Percentiles rank a stretch among this genome's conserved stretches.
Conservation (phyloP, 2,113 vertebrate genomes). For the Syngnathus typhle region DNA sequence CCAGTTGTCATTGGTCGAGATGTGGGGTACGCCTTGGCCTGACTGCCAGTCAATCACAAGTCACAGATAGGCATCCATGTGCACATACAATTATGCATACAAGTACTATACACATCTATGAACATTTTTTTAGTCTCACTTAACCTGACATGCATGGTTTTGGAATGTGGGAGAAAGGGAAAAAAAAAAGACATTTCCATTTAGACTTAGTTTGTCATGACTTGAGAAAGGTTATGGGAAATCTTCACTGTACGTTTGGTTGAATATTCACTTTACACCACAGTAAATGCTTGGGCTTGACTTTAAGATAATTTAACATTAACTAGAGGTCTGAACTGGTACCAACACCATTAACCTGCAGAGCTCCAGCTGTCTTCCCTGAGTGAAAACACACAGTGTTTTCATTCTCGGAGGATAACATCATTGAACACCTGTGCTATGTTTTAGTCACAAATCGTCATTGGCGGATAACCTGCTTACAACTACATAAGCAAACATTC, state of each 20-base stretch:
- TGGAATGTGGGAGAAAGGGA: too few relatives aligned
- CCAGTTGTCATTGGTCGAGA: background rate
- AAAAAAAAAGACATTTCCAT: background rate
- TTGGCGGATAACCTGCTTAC: slow-evolving; percentile 51
- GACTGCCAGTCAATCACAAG: too few relatives aligned
- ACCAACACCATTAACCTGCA: slow-evolving; percentile 32
- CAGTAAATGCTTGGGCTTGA: slow-evolving; percentile 40
- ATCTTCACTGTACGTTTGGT: background rate
- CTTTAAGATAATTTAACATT: slow-evolving; percentile 37
- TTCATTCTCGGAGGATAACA: slow-evolving; percentile 53
- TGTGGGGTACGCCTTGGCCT: background rate
- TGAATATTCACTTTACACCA: slow-evolving; percentile 24
- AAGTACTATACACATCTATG: too few relatives aligned
- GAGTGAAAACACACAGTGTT: slow-evolving; percentile 53
- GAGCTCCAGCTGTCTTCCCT: slow-evolving; percentile 45
- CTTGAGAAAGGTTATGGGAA: slow-evolving; percentile 22
- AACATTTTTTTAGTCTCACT: too few relatives aligned
- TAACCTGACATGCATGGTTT: too few relatives aligned
- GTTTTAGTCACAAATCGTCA: slow-evolving; percentile 36
- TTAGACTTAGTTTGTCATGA: slow-evolving; percentile 14
- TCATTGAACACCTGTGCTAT: slow-evolving; percentile 56
- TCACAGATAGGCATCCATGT: too few relatives aligned
- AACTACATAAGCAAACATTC: slow-evolving; percentile 42
- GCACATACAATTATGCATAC: too few relatives aligned
- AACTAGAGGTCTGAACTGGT: slow-evolving; percentile 35